These are phyloP conservation scores for Drosophila gunungcola DNA, from an alignment of 1,140 invertebrate genomes.

Conservation along the genomic window DNA sequence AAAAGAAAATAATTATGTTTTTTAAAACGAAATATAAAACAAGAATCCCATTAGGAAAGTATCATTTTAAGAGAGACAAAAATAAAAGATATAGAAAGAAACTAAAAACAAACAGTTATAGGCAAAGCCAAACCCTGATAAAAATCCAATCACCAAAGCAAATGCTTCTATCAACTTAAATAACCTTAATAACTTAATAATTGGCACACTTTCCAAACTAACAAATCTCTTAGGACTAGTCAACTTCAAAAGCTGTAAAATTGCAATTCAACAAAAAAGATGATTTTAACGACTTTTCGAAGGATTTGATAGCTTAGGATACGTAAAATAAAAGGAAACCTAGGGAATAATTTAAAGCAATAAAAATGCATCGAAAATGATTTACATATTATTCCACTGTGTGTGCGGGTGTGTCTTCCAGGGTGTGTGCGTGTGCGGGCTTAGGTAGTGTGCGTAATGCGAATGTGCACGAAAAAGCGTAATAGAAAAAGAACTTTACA, in stretches of 20 bases:
- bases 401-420: not conserved
- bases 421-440: conserved; percentile 16
- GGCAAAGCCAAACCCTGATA: no score
- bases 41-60: not conserved
- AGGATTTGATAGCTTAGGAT: not conserved
- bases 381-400: conserved; percentile 34
- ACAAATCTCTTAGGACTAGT: not conserved
- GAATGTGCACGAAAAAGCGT: conserved; percentile 64
- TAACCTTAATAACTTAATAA: not conserved
- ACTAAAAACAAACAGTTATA: no score
- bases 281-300: not conserved
- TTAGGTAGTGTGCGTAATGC: conserved; percentile 57
- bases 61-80: no score
- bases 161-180: no score
- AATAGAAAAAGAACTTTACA: conserved; percentile 83
- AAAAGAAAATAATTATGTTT: no score
- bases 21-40: not conserved
- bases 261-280: not conserved
- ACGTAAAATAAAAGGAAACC: not conserved
- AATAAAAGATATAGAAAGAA: no score
- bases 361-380: conserved; percentile 9
- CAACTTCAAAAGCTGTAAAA: not conserved
- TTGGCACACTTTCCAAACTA: not conserved
- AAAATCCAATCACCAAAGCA: no score
- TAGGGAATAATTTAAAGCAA: not conserved